A percentile compares a stretch with the other conserved stretches of the same genome.
Conservation (phyloP, 1,140 invertebrate genomes). For the Oedothorax gibbosus region DNA sequence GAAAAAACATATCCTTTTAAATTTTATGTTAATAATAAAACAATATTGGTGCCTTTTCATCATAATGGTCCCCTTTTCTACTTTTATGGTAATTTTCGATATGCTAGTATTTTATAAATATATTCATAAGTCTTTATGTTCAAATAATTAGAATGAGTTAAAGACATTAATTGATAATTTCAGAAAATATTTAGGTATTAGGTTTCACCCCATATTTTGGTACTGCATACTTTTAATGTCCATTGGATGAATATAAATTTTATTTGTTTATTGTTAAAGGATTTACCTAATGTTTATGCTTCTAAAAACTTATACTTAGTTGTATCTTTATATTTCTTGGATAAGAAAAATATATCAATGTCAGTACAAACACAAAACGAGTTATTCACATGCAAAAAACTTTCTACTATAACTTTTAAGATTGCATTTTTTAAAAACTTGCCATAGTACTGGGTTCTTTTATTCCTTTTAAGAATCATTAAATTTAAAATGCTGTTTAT, state of each 20-base stretch:
- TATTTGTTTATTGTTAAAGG: neutral
- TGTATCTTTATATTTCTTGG: too few species aligned
- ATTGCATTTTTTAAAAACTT: too few species aligned
- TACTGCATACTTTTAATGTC: conserved; percentile 32
- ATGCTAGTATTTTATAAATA: neutral
- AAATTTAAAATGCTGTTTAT: too few species aligned
- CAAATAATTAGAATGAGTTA: too few species aligned
- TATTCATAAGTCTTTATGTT: too few species aligned
- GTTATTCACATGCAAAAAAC: too few species aligned
- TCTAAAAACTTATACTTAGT: neutral
- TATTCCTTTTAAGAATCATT: too few species aligned
- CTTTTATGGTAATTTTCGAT: neutral
- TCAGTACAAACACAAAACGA: too few species aligned
- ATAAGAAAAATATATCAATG: too few species aligned
- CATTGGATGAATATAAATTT: conserved; percentile 22
- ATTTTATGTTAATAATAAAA: neutral
- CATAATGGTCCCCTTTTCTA: neutral
- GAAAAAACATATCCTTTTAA: neutral
- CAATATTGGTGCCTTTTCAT: neutral
- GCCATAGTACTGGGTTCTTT: too few species aligned
- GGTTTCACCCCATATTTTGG: conserved; percentile 29
- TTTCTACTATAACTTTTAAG: too few species aligned
- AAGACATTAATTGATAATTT: neutral
- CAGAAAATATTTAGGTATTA: neutral
- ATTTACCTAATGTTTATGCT: neutral